Conservation (phyloP, 2,113 vertebrate species). For the Corydoras sp. region DNA sequence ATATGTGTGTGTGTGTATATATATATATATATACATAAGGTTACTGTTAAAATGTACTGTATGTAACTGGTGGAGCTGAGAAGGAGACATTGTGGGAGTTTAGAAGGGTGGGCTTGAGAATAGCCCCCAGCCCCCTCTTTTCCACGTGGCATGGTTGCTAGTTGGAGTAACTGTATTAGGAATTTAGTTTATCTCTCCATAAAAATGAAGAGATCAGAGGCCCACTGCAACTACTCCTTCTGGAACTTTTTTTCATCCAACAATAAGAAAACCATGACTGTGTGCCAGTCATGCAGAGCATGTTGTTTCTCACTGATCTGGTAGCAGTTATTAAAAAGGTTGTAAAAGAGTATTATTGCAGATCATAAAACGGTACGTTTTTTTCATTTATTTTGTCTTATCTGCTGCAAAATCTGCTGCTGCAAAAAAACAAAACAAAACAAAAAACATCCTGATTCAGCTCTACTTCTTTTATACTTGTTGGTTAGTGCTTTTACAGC, state of each 20-base stretch:
- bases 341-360: background rate
- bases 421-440: too few relatives aligned
- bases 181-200: constrained; percentile 9
- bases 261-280: constrained; percentile 6
- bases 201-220: constrained; percentile 37
- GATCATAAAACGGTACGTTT: too few relatives aligned
- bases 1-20: too few relatives aligned
- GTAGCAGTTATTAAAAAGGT: constrained; percentile 4
- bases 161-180: constrained; percentile 33
- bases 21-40: too few relatives aligned
- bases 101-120: constrained; percentile 1
- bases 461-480: background rate
- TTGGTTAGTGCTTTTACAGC: background rate
- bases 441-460: background rate
- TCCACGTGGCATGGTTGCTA: constrained; percentile 44
- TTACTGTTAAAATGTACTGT: too few relatives aligned
- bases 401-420: too few relatives aligned
- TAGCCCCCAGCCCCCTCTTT: constrained; percentile 28
- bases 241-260: constrained; percentile 7
- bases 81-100: background rate
- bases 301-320: constrained; percentile 33
- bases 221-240: constrained; percentile 19
- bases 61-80: background rate
- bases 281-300: constrained; percentile 24
- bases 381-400: too few relatives aligned